phyloP scores from a whole-genome alignment of 1,140 invertebrate genomes.

The Bombus superbus region DNA sequence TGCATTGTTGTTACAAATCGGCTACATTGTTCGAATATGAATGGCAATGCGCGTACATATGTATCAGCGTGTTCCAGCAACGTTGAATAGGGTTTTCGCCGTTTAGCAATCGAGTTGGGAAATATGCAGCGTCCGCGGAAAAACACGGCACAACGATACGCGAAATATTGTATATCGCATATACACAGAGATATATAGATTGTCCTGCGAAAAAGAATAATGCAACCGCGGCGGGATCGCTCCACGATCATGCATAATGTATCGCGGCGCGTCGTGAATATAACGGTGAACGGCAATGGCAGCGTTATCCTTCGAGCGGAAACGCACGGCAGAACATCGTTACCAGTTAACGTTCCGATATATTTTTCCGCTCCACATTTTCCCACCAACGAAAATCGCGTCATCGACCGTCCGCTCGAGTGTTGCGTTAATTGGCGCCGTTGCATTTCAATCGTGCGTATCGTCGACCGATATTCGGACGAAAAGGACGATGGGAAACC shows the following conservation, averaged over 20 bases:
- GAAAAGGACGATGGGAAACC: neutral
- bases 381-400: neutral
- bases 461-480: no score
- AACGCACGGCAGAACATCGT: conserved; percentile 47
- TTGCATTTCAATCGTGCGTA: no score
- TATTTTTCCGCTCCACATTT: conserved; percentile 47
- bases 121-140: neutral
- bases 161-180: conserved; percentile 16
- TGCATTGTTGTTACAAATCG: no score
- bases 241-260: conserved; percentile 50
- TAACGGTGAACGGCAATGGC: conserved; percentile 50
- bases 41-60: no score
- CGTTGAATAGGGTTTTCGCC: neutral
- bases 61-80: no score
- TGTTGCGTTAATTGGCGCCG: neutral
- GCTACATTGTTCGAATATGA: no score
- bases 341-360: conserved; percentile 48
- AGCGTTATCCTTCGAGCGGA: conserved; percentile 50
- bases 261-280: conserved; percentile 45
- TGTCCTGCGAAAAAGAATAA: conserved; percentile 37
- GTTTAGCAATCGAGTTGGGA: neutral
- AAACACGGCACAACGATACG: neutral
- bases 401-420: neutral
- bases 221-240: conserved; percentile 24
- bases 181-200: neutral